Conservation (phyloP, 2,113 vertebrate genomes). For the Pagrus major region DNA sequence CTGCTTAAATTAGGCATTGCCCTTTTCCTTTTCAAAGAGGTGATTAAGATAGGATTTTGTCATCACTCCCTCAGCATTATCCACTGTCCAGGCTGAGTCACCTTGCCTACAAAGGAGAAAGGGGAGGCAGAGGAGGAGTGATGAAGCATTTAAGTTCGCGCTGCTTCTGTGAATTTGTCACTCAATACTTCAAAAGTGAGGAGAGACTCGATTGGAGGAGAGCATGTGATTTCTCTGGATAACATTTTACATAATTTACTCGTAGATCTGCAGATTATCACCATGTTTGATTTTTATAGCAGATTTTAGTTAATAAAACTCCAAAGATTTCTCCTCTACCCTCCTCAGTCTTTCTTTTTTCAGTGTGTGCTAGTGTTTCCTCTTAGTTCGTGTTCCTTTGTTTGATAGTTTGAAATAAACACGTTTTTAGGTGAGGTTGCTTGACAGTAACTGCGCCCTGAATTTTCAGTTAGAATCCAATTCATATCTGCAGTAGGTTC, state of each 20-base stretch:
- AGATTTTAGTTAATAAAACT: neutral
- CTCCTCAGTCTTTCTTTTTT: neutral
- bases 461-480: no score
- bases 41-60: neutral
- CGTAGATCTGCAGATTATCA: neutral
- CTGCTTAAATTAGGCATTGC: neutral
- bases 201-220: neutral
- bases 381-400: neutral
- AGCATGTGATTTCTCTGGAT: neutral
- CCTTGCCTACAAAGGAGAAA: neutral
- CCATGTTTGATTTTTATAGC: neutral
- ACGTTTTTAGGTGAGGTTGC: neutral
- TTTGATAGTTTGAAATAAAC: neutral
- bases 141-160: neutral
- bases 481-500: no score
- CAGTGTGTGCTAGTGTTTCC: neutral
- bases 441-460: no score
- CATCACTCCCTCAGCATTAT: neutral
- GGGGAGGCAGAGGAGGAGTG: neutral
- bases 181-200: slow-evolving; percentile 1
- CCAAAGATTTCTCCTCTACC: neutral
- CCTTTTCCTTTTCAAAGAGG: neutral
- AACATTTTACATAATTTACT: neutral
- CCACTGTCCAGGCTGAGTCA: neutral
- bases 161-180: neutral